A percentile compares a stretch with the other conserved stretches of the same genome.
These are phyloP conservation scores for Sebastes variabilis DNA, from an alignment of 2,797 vertebrate genomes.

Conservation along the genomic window DNA sequence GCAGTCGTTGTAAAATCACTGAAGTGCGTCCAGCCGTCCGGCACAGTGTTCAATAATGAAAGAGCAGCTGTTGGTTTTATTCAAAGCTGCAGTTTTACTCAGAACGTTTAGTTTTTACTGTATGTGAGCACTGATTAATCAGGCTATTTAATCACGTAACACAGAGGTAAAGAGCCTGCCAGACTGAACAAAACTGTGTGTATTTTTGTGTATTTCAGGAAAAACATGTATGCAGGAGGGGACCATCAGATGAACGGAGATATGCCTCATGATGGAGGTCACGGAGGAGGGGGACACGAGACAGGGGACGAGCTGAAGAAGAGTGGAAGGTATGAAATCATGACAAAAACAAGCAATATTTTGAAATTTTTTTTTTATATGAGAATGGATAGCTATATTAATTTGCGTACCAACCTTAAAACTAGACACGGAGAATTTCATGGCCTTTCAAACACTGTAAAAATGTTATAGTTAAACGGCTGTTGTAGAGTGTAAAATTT, in stretches of 20 bases:
- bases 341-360: not conserved
- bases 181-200: not conserved
- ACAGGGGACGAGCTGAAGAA: slow-evolving; percentile 90
- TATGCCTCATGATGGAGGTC: slow-evolving; percentile 87
- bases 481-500: too few relatives aligned
- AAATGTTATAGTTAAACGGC: not conserved
- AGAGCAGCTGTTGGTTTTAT: slow-evolving; percentile 5
- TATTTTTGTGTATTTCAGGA: slow-evolving; percentile 78
- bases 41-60: slow-evolving; percentile 50
- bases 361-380: not conserved
- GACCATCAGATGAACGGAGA: slow-evolving; percentile 97
- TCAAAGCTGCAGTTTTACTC: slow-evolving; percentile 17
- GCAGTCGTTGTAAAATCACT: slow-evolving; percentile 19
- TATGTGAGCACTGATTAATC: not conserved
- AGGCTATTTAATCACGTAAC: not conserved
- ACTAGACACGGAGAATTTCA: not conserved
- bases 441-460: not conserved
- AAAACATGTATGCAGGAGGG: slow-evolving; percentile 94
- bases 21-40: slow-evolving; percentile 15
- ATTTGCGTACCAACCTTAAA: not conserved
- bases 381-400: not conserved
- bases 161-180: not conserved
- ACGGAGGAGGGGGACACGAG: slow-evolving; percentile 89
- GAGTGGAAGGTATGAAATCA: slow-evolving; percentile 88
- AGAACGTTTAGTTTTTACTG: not conserved